phyloP scores from a whole-genome alignment of 1,140 invertebrate species.

The Zaprionus inermis region DNA sequence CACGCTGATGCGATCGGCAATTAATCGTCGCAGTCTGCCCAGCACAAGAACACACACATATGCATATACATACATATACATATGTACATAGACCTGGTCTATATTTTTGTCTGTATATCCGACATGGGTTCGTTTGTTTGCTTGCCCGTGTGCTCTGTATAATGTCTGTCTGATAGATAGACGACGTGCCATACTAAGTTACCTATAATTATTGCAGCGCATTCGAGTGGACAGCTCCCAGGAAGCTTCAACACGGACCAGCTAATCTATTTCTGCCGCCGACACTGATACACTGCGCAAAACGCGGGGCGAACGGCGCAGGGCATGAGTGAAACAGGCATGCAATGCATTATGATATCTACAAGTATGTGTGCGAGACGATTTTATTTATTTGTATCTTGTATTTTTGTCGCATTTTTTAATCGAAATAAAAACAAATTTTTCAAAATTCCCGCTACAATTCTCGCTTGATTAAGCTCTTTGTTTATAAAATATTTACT shows the following conservation, averaged over 20 bases:
- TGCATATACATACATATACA: neutral
- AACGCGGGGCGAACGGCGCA: neutral
- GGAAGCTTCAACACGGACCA: conserved; percentile 10
- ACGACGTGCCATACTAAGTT: conserved; percentile 2
- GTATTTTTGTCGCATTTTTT: neutral
- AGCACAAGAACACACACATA: neutral
- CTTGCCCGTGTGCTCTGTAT: neutral
- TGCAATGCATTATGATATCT: neutral
- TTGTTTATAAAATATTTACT: neutral
- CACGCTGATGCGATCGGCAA: conserved; percentile 28
- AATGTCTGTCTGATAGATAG: conserved; percentile 5
- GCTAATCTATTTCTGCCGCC: conserved; percentile 24
- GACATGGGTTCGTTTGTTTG: conserved; percentile 6
- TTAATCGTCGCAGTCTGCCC: conserved; percentile 29
- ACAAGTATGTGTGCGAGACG: neutral
- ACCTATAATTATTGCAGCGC: conserved; percentile 18
- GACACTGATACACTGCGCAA: neutral
- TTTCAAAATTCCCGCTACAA: neutral
- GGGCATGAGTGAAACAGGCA: neutral
- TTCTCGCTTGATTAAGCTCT: neutral
- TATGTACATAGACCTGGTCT: neutral
- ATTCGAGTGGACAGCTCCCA: conserved; percentile 22
- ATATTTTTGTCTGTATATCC: neutral
- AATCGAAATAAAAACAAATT: neutral
- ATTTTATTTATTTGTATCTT: neutral